Evolutionary conservation across 2,888 invertebrate genomes (phyloP).

Genomic region (Hesperia comma): DNA sequence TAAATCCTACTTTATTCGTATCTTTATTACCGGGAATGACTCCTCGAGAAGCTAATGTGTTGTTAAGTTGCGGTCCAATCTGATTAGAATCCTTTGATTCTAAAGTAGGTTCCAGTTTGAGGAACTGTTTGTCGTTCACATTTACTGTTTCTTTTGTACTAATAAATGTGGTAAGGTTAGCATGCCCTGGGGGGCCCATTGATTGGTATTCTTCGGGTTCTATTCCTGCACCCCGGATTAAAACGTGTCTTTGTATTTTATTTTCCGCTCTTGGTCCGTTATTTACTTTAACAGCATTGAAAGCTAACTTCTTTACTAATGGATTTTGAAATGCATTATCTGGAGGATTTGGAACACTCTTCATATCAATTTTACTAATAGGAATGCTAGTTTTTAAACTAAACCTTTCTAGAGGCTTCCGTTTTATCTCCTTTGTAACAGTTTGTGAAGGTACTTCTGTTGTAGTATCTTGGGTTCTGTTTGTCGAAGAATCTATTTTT

Average conservation of each 20-base stretch:
- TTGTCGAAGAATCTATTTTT: constrained; percentile 35
- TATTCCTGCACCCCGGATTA: constrained; percentile 66
- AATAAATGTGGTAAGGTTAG: constrained; percentile 63
- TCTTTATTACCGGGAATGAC: constrained; percentile 65
- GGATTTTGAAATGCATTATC: constrained; percentile 54
- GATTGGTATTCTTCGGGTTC: constrained; percentile 48
- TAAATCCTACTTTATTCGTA: constrained; percentile 55
- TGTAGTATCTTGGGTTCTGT: constrained; percentile 2
- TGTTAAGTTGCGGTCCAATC: constrained; percentile 42
- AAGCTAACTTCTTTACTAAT: constrained; percentile 48
- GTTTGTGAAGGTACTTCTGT: constrained; percentile 42
- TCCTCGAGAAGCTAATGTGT: constrained; percentile 48
- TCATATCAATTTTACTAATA: constrained; percentile 78
- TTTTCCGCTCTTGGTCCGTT: constrained; percentile 64
- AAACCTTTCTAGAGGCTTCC: constrained; percentile 68
- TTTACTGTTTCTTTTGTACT: constrained; percentile 71
- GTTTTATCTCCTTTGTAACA: constrained; percentile 59
- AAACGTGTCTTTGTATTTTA: constrained; percentile 75
- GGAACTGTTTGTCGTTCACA: constrained; percentile 63
- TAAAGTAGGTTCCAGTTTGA: constrained; percentile 58
- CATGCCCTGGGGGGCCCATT: constrained; percentile 46
- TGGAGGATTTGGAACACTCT: constrained; percentile 64
- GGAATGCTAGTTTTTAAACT: constrained; percentile 80
- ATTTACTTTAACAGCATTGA: constrained; percentile 52
- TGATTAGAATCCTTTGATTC: constrained; percentile 57